These are phyloP conservation scores for Panonychus citri DNA, from an alignment of 1,140 invertebrate species.

Conservation along the genomic window DNA sequence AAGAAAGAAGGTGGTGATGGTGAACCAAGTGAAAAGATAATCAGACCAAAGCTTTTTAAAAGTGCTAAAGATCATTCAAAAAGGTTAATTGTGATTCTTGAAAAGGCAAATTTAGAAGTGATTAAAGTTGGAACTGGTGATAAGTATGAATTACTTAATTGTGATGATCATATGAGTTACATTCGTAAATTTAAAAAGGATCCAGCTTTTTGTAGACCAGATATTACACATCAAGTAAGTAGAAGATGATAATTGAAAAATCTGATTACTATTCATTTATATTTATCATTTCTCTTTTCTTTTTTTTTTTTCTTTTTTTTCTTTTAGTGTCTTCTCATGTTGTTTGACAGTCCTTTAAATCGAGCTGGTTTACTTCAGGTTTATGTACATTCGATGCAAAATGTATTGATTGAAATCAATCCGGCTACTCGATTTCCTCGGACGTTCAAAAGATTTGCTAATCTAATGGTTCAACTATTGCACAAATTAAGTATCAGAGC, in stretches of 20 bases:
- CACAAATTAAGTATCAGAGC: conserved; percentile 82
- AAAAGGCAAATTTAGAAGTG: conserved; percentile 79
- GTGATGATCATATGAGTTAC: conserved; percentile 67
- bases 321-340: conserved; percentile 53
- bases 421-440: conserved; percentile 93
- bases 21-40: conserved; percentile 2
- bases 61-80: conserved; percentile 48
- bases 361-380: conserved; percentile 39
- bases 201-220: conserved; percentile 59
- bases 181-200: conserved; percentile 63
- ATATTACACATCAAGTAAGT: conserved; percentile 63
- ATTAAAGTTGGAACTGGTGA: conserved; percentile 50
- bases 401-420: conserved; percentile 94
- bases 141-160: conserved; percentile 74
- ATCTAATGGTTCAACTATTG: conserved; percentile 88
- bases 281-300: not conserved
- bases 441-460: conserved; percentile 94
- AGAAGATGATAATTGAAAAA: too few species aligned
- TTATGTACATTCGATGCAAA: conserved; percentile 83
- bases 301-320: conserved; percentile 11
- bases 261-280: not conserved
- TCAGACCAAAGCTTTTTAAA: conserved; percentile 8
- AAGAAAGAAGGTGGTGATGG: conserved; percentile 2
- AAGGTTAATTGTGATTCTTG: conserved; percentile 72
- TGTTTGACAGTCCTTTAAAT: conserved; percentile 83